Evolutionary conservation across 2,113 vertebrate genomes (phyloP).

Genomic region (Cacatua alba): DNA sequence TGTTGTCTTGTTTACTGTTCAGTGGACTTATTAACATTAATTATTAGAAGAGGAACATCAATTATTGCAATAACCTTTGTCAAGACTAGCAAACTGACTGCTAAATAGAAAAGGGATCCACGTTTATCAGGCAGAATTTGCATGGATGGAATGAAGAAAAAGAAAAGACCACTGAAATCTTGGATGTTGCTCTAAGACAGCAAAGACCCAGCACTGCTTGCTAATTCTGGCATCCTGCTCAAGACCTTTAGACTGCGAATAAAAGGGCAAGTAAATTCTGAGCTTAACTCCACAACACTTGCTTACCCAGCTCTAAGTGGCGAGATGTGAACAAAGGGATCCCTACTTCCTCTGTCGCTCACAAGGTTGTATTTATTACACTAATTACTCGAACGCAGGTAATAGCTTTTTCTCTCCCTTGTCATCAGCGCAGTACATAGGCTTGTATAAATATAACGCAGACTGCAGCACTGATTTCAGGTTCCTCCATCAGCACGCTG

Average conservation of each 20-base stretch:
- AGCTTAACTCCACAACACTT: neutral
- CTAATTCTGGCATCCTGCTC: neutral
- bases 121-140: neutral
- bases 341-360: neutral
- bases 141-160: neutral
- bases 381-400: conserved; percentile 30
- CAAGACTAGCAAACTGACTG: conserved; percentile 42
- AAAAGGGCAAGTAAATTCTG: neutral
- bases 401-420: conserved; percentile 1
- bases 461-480: neutral
- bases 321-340: conserved; percentile 21
- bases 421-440: neutral
- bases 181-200: neutral
- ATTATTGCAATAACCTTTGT: conserved; percentile 54
- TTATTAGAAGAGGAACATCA: conserved; percentile 48
- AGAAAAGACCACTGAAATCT: neutral
- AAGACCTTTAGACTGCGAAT: neutral
- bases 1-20: conserved; percentile 59
- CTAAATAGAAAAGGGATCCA: neutral
- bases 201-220: neutral
- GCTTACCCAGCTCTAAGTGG: neutral
- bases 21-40: conserved; percentile 60
- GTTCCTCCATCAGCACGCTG: neutral
- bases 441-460: neutral
- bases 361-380: conserved; percentile 34